Base-by-base conservation (phyloP, 2,888 invertebrate genomes). In the Hypomecis punctinalis region DNA sequence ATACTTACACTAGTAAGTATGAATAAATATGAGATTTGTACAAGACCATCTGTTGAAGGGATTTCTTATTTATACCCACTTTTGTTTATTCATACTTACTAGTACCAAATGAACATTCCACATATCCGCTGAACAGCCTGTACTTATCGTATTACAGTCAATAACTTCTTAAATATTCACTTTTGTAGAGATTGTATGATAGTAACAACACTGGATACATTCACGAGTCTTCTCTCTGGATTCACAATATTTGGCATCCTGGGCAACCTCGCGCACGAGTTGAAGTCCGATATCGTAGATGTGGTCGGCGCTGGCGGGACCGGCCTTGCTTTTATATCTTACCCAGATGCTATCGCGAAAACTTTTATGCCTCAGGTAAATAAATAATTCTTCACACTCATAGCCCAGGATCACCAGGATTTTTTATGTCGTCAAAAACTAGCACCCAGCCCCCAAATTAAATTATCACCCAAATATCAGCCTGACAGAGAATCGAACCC, bases 161-260 rank as follows among this genome's bases (percentile, higher is more conserved):
- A 48, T 10, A n/a, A 47, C 4, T 11, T 5, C 36, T 36, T 10
- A 37, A 51, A 37, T 51, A 11, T 23, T 52, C n/a, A 0, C 35
- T 52, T 45, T 37, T 48, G 40, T 82, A 96, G 97, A 74, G 97
- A 97, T 80, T 95, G 97, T 0, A 93, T 97, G 93, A 96, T 97
- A 59, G 96, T 97, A 5, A 96, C 97, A 0, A 94, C 96, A 0
- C 81, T 97, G 79, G 97, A 97, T 77, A 97, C 97, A 0, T 95
- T 96, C 72, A 97, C 97, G 0, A 97, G 97, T 67, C 81, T 97
- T 37, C 88, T 97, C 37, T 97, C 97, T 0, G 97, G 97, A 1
- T 94, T 96, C 65, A 97, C 97, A 0, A 97, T 97, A 69, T 97
- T 97, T 78, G 96, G 97, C 6, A 96, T 97, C 67, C 89, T 97